Evolutionary conservation across 53 echinoderm and acorn worm species (phyloP), one percentile per base, ranked within the genome.

Genomic region (Stichopus horrens): DNA sequence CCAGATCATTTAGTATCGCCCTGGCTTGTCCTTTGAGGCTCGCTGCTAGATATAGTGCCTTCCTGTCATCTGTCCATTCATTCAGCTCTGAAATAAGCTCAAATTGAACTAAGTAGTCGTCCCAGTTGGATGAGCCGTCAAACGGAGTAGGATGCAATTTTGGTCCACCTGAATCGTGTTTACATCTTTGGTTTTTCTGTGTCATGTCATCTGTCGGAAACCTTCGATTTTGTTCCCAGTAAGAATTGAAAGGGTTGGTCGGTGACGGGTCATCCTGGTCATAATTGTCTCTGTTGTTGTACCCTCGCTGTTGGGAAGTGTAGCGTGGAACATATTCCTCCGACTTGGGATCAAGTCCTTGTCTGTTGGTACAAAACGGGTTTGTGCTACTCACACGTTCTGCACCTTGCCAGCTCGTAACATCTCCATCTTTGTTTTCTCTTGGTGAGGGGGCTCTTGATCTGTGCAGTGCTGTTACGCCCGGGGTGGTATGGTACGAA

Each of bases 41-140:
- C 13, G 73, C 71, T 5, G 52, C 71, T 18, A 86, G 52, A 16
- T 86, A 55, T 11, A 86, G 66, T 0, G 86, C 63, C 8, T 14
- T 85, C 14, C 21, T 10, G 14, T 81, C 52, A 11, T 86, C 83
- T 7, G 84, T 20, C 91, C 91, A 93, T 10, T 86, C 56, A 86
- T 93, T 89, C 55, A 91, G 13, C 65, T 93, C 91, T 8, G 91
- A 67, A 51, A 93, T 23, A 18, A 91, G 57, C 59, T 93, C 91
- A 75, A 91, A 89, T 57, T 93, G 91, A 20, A 91, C 78, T 8
- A 23, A 58, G 73, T 91, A 91, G 57, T 84, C 89, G 21, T 84
- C 78, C 89, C 91, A 91, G 7, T 76, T 78, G 9, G 86, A 75
- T 14, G 77, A 68, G 8, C 90, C 89, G 68, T 90, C 86, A 55